Evolutionary conservation across 2,888 invertebrate species (phyloP).

Genomic region (Unio delphinus): DNA sequence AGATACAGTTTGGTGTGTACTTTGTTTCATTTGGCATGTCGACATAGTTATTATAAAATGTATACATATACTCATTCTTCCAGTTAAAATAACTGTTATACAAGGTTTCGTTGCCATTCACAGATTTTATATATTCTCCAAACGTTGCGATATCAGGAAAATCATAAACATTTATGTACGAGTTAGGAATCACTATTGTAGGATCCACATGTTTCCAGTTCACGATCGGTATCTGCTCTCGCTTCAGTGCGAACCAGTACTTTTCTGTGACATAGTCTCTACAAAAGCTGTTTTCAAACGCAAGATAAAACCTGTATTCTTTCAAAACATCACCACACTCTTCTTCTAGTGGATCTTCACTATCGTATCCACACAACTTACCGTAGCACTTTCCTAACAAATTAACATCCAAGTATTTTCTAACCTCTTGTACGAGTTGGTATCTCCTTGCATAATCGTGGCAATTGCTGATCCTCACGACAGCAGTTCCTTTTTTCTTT

Average conservation of each 20-base stretch:
- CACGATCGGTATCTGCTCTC: constrained; percentile 52
- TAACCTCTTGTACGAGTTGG: constrained; percentile 22
- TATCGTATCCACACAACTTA: too few relatives aligned
- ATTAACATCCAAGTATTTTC: constrained; percentile 24
- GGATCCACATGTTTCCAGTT: constrained; percentile 39
- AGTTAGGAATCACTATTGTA: constrained; percentile 19
- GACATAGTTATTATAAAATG: too few relatives aligned
- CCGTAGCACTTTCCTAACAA: constrained; percentile 3
- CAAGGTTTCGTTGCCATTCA: constrained; percentile 37
- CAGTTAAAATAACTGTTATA: constrained; percentile 53
- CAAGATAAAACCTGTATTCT: constrained; percentile 52
- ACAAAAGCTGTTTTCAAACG: constrained; percentile 54
- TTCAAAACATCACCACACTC: constrained; percentile 31
- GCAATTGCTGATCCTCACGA: constrained; percentile 31
- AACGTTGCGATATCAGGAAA: constrained; percentile 27
- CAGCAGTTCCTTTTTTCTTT: constrained; percentile 24
- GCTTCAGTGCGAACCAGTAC: constrained; percentile 43
- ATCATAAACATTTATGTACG: constrained; percentile 41
- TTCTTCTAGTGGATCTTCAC: not conserved
- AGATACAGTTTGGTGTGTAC: too few relatives aligned
- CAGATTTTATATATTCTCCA: constrained; percentile 31
- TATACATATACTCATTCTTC: constrained; percentile 28
- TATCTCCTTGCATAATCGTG: constrained; percentile 30
- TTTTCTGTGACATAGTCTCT: constrained; percentile 56
- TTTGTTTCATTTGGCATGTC: too few relatives aligned